phyloP scores from a whole-genome alignment of 2,113 vertebrate species.

The Globicephala melas region DNA sequence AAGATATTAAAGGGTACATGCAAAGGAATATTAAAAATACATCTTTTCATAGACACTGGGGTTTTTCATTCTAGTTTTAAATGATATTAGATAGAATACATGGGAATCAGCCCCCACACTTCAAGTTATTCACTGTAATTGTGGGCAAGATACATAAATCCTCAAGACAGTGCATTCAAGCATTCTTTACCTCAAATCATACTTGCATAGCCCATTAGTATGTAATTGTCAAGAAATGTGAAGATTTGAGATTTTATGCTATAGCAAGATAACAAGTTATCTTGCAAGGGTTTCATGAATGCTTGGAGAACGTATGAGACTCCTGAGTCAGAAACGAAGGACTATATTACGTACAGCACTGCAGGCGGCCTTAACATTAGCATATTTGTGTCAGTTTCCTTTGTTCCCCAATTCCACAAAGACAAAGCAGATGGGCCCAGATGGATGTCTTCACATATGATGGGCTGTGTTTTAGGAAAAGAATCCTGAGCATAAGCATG shows the following conservation, averaged over 20 bases:
- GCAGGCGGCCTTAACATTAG: neutral
- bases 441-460: too few relatives aligned
- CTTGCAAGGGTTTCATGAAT: neutral
- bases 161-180: neutral
- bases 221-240: neutral
- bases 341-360: neutral
- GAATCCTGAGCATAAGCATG: neutral
- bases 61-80: neutral
- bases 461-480: neutral
- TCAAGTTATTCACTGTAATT: neutral
- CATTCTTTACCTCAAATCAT: neutral
- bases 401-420: neutral
- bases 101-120: neutral
- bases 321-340: neutral
- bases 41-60: fast-evolving
- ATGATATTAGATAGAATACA: neutral
- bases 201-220: neutral
- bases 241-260: neutral
- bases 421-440: neutral
- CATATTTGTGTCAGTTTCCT: neutral
- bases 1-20: neutral
- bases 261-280: neutral
- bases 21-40: neutral
- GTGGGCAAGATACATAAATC: neutral
- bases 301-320: neutral